phyloP scores from a whole-genome alignment of 2,113 vertebrate genomes.

The Sinocyclocheilus rhinocerous region DNA sequence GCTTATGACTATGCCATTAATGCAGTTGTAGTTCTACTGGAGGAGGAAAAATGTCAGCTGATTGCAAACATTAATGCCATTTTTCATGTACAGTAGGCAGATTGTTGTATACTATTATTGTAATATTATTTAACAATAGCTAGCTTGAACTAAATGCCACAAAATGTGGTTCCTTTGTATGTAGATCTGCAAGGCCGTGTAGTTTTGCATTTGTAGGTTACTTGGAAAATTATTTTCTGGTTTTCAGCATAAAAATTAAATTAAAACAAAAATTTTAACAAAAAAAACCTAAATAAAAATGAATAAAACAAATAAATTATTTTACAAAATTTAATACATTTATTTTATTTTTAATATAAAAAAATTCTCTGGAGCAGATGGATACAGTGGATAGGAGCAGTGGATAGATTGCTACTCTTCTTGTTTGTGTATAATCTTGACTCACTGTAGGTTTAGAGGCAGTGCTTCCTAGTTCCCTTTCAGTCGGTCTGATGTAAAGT shows the following conservation, averaged over 20 bases:
- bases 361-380: slow-evolving; percentile 58
- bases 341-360: background rate
- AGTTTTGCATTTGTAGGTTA: background rate
- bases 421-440: slow-evolving; percentile 65
- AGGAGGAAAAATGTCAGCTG: background rate
- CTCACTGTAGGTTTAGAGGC: slow-evolving; percentile 27
- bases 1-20: slow-evolving; percentile 43
- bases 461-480: too few relatives aligned
- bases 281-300: background rate
- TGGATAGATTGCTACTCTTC: slow-evolving; percentile 71
- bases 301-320: background rate
- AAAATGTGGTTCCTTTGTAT: background rate
- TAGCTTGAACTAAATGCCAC: background rate
- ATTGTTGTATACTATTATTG: background rate
- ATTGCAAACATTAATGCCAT: background rate
- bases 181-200: background rate
- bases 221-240: background rate
- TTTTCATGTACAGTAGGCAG: background rate
- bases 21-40: background rate
- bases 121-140: background rate
- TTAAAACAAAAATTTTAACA: background rate
- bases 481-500: too few relatives aligned
- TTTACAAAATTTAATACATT: too few relatives aligned
- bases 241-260: background rate
- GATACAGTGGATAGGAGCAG: slow-evolving; percentile 50